Conservation (phyloP, 2,113 vertebrate species). For the Tyto alba region DNA sequence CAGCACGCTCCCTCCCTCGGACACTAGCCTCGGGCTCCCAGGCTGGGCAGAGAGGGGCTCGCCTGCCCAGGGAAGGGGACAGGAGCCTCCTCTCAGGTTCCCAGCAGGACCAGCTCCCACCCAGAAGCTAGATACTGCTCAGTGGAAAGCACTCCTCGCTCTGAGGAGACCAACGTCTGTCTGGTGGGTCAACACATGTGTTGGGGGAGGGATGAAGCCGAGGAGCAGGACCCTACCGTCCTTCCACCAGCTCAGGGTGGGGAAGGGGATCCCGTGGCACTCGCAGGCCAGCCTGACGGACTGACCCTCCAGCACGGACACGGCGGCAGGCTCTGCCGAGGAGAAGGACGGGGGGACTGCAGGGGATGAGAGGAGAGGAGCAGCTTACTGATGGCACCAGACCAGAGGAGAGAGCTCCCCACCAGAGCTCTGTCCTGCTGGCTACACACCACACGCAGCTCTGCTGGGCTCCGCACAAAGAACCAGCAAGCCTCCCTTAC, state of each 20-base stretch:
- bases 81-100: neutral
- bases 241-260: conserved; percentile 86
- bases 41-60: conserved; percentile 2
- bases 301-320: conserved; percentile 51
- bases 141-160: neutral
- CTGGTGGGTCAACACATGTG: no score
- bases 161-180: neutral
- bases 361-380: neutral
- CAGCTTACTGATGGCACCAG: rapidly evolving
- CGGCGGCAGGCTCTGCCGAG: neutral
- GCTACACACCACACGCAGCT: neutral
- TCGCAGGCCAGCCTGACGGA: conserved; percentile 79
- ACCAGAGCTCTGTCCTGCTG: neutral
- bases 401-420: neutral
- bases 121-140: neutral
- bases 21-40: neutral
- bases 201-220: neutral
- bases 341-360: conserved; percentile 68
- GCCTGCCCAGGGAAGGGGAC: conserved; percentile 1
- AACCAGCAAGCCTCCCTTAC: neutral
- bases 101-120: neutral
- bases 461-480: neutral
- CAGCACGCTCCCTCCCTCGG: conserved; percentile 39
- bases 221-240: conserved; percentile 68
- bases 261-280: conserved; percentile 80